A percentile compares a stretch with the other conserved stretches of the same genome.
These are phyloP conservation scores for Cerceris rybyensis DNA, from an alignment of 2,888 invertebrate genomes.

Conservation along the genomic window DNA sequence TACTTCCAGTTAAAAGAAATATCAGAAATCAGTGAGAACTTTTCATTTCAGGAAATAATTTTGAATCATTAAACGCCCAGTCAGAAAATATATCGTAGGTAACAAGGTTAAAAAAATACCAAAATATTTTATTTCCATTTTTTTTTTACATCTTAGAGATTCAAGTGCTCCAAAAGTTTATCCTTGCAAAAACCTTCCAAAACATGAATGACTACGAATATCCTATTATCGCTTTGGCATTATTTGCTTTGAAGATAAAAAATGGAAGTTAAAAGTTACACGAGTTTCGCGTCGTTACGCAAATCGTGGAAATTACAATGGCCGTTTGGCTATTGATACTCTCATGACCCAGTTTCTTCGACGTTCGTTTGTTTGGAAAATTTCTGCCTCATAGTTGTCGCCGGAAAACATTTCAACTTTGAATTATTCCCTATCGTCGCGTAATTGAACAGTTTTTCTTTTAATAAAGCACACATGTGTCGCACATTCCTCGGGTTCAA, in stretches of 20 bases:
- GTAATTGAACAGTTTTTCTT: background rate
- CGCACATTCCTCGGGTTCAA: no score
- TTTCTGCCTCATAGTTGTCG: slow-evolving; percentile 9
- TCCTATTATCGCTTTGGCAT: background rate
- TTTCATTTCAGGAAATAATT: no score
- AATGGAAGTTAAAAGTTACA: background rate
- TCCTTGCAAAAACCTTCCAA: background rate
- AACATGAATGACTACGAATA: background rate
- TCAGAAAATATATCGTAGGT: no score
- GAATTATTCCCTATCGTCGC: background rate
- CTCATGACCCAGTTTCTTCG: slow-evolving; percentile 6
- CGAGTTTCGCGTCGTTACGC: background rate
- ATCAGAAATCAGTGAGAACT: no score
- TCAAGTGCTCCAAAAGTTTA: no score
- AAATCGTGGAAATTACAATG: slow-evolving; percentile 2
- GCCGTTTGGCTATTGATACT: background rate
- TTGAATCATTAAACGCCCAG: no score
- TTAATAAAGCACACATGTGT: background rate
- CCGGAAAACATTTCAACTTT: background rate
- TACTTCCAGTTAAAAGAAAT: no score
- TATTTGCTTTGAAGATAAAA: background rate
- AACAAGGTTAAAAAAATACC: slow-evolving; percentile 5
- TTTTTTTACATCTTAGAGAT: no score
- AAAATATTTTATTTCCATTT: background rate
- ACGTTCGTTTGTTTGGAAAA: slow-evolving; percentile 1